A percentile compares a stretch with the other conserved stretches of the same genome.
These are phyloP conservation scores for Palythoa grandiflora DNA, from an alignment of 92 coral and sea anemone genomes.

Conservation along the genomic window DNA sequence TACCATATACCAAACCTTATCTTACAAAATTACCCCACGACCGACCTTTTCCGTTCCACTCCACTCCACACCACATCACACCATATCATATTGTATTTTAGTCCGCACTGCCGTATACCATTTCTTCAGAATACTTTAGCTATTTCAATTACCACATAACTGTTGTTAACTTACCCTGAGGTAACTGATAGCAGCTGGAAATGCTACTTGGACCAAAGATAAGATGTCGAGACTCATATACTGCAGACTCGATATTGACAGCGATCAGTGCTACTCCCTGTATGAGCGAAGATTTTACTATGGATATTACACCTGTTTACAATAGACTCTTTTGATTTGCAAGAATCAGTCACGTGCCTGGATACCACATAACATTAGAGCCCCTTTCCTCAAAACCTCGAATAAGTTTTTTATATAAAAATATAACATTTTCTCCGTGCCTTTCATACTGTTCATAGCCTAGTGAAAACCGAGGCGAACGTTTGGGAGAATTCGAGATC, in stretches of 20 bases:
- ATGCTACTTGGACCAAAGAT: not conserved
- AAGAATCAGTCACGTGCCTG: no score
- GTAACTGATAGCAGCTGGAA: constrained; percentile 1
- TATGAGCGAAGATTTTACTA: no score
- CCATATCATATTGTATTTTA: not conserved
- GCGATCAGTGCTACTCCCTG: no score
- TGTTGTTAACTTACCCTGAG: not conserved
- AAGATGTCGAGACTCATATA: not conserved
- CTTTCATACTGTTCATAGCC: no score
- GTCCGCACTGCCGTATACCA: not conserved
- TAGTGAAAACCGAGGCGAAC: no score
- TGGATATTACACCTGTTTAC: no score
- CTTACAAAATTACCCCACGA: not conserved
- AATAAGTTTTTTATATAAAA: no score
- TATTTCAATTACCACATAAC: not conserved
- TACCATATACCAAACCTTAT: not conserved
- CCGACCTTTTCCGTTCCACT: not conserved
- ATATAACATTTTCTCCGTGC: no score
- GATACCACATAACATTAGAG: no score
- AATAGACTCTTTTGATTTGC: no score
- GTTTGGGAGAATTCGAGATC: no score
- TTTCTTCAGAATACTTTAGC: not conserved
- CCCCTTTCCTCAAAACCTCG: no score
- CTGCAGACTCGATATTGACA: not conserved
- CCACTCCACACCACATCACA: not conserved